Evolutionary conservation across 2,113 vertebrate genomes (phyloP).

Genomic region (Sinocyclocheilus anshuiensis): DNA sequence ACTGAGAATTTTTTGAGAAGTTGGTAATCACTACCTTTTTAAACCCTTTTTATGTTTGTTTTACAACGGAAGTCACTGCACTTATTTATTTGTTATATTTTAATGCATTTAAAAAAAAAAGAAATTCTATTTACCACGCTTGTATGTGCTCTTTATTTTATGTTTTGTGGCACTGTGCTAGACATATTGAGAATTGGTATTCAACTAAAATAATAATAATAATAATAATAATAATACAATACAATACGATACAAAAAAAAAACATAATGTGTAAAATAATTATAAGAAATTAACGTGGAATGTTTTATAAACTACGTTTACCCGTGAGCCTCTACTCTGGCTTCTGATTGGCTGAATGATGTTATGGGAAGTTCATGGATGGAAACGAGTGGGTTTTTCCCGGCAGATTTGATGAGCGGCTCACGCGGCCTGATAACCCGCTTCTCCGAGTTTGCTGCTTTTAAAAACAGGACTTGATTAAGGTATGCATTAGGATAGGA

Average conservation of each 20-base stretch:
- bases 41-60: neutral
- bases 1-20: neutral
- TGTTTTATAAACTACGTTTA: neutral
- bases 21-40: neutral
- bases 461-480: neutral
- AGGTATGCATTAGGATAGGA: neutral
- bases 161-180: too few species aligned
- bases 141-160: neutral
- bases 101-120: too few species aligned
- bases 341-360: slow-evolving; percentile 19
- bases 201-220: too few species aligned
- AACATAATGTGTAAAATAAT: too few species aligned
- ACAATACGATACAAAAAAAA: too few species aligned
- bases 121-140: neutral
- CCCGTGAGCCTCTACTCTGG: neutral
- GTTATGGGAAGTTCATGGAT: neutral
- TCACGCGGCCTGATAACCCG: neutral
- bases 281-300: neutral
- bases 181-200: too few species aligned
- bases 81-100: neutral
- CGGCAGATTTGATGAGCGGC: slow-evolving; percentile 26
- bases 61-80: neutral
- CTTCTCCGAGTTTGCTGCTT: neutral
- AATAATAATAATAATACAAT: too few species aligned
- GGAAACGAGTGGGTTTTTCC: neutral